phyloP scores from a whole-genome alignment of 2,113 vertebrate species.

The Tragelaphus strepsiceros region DNA sequence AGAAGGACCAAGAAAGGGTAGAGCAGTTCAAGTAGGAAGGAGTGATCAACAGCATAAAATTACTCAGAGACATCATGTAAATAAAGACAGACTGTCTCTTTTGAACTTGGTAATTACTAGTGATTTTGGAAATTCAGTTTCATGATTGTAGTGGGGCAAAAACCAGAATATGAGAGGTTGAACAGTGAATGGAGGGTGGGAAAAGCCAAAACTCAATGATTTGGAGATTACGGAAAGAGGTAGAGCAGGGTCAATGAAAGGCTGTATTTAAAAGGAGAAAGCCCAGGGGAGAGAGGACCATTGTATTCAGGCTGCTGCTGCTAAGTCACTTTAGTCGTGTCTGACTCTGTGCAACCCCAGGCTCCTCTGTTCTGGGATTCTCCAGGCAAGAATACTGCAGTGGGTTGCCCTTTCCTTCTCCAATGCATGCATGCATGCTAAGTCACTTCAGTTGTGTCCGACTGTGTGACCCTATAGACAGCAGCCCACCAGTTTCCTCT shows the following conservation, averaged over 20 bases:
- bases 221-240: neutral
- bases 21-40: neutral
- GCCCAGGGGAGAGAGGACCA: neutral
- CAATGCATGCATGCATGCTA: neutral
- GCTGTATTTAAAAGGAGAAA: neutral
- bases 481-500: neutral
- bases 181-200: neutral
- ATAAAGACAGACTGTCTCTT: neutral
- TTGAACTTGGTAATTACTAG: neutral
- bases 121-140: neutral
- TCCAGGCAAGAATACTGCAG: neutral
- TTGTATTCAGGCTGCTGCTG: neutral
- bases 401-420: neutral
- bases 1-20: neutral
- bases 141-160: neutral
- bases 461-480: neutral
- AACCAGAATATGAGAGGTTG: neutral
- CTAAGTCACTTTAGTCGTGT: neutral
- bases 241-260: neutral
- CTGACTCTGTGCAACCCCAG: neutral
- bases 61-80: neutral
- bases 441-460: rapidly evolving
- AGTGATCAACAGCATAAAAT: neutral
- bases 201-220: neutral
- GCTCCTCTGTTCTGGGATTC: neutral